These are phyloP conservation scores for Caenorhabditis tropicalis DNA, from an alignment of 1,140 invertebrate genomes.

Conservation along the genomic window DNA sequence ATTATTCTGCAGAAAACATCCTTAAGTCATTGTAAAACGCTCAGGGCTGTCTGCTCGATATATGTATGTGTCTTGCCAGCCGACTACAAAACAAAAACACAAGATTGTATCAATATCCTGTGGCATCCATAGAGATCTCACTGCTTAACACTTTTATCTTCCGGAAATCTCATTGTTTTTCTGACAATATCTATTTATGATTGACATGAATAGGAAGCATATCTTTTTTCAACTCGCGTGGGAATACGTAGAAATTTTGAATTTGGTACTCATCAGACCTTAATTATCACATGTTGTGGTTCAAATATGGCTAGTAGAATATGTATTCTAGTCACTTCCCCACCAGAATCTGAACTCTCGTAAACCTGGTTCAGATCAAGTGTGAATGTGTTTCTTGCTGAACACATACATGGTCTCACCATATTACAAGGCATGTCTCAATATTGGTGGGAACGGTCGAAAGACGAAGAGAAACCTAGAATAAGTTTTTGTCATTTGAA, in stretches of 20 bases:
- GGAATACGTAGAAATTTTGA: too few relatives aligned
- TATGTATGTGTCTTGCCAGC: not conserved
- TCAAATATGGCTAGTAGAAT: not conserved
- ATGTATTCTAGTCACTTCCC: too few relatives aligned
- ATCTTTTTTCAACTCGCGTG: too few relatives aligned
- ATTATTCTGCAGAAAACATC: too few relatives aligned
- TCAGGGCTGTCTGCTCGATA: too few relatives aligned
- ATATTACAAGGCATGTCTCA: too few relatives aligned
- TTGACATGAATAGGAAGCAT: too few relatives aligned
- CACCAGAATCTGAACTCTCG: not conserved
- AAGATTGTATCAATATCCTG: not conserved
- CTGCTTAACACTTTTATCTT: not conserved
- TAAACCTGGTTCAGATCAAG: not conserved
- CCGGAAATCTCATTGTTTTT: conserved; percentile 12
- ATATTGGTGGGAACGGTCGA: too few relatives aligned
- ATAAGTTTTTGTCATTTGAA: too few relatives aligned
- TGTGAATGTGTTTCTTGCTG: not conserved
- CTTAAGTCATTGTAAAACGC: too few relatives aligned
- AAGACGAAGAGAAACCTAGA: too few relatives aligned
- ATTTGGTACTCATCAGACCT: too few relatives aligned
- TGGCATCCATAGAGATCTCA: not conserved
- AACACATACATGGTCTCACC: not conserved
- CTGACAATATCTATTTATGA: not conserved
- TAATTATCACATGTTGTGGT: not conserved
- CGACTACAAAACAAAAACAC: not conserved